A percentile compares a stretch with the other conserved stretches of the same genome.
These are phyloP conservation scores for Psilopogon haemacephalus DNA, from an alignment of 2,113 vertebrate genomes.

Conservation along the genomic window DNA sequence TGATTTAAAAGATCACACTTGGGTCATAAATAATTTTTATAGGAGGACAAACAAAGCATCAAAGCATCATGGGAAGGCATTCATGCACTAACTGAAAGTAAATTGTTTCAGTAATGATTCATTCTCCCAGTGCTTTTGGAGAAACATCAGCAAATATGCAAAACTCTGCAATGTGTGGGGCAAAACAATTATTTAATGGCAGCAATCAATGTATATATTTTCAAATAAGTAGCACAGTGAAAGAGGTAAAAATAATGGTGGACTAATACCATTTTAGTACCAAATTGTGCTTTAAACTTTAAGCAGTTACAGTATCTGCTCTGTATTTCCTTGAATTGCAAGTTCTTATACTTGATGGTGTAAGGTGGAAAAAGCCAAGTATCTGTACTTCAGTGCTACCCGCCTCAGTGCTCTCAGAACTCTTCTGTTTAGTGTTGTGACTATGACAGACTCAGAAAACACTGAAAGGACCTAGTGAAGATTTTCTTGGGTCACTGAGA, in stretches of 20 bases:
- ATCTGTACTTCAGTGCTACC: background rate
- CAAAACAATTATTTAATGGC: slow-evolving; percentile 64
- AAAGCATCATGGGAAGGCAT: slow-evolving; percentile 85
- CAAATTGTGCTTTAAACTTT: slow-evolving; percentile 8
- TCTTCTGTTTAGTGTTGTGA: background rate
- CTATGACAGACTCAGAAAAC: background rate
- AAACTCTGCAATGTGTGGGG: slow-evolving; percentile 70
- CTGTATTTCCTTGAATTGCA: slow-evolving; percentile 22
- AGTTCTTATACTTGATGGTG: slow-evolving; percentile 8
- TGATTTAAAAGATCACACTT: slow-evolving; percentile 86
- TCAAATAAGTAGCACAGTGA: slow-evolving; percentile 36
- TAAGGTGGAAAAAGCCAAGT: background rate
- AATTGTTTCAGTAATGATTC: slow-evolving; percentile 94
- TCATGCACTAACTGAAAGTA: slow-evolving; percentile 85
- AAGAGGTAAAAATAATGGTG: background rate
- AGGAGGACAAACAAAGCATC: slow-evolving; percentile 87
- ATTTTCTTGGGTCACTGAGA: background rate
- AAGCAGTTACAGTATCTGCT: background rate
- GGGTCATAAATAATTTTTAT: slow-evolving; percentile 96
- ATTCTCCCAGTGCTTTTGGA: slow-evolving; percentile 78
- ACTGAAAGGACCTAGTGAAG: background rate
- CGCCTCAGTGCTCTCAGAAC: background rate
- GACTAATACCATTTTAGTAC: background rate
- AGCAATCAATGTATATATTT: slow-evolving; percentile 50
- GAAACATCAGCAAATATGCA: slow-evolving; percentile 87